Percentiles rank a stretch among this genome's conserved stretches.
Conservation (phyloP, 2,113 vertebrate genomes). For the Ictalurus furcatus region DNA sequence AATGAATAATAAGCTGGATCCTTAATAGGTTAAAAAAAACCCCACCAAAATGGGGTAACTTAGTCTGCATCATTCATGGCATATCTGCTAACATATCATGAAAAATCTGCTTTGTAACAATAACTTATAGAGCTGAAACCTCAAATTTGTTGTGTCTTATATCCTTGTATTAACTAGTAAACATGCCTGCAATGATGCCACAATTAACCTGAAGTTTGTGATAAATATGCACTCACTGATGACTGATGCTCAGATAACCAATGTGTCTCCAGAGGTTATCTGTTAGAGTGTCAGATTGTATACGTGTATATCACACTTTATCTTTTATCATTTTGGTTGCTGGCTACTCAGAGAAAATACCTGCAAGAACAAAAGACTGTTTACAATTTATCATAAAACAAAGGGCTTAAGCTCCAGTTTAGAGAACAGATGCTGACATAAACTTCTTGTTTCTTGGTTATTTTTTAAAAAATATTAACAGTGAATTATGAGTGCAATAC, state of each 20-base stretch:
- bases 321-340: slow-evolving; percentile 77
- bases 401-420: slow-evolving; percentile 68
- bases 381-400: slow-evolving; percentile 25
- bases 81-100: not conserved
- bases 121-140: not conserved
- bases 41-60: no score
- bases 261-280: slow-evolving; percentile 77
- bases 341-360: slow-evolving; percentile 69
- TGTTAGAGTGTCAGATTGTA: slow-evolving; percentile 72
- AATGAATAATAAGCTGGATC: not conserved
- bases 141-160: not conserved
- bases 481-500: slow-evolving; percentile 53
- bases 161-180: slow-evolving; percentile 65
- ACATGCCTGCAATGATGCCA: slow-evolving; percentile 64
- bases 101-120: not conserved
- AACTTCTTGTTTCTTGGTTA: slow-evolving; percentile 67
- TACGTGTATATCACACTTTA: slow-evolving; percentile 80
- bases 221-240: slow-evolving; percentile 81
- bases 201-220: slow-evolving; percentile 68
- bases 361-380: slow-evolving; percentile 62
- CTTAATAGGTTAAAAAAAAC: not conserved
- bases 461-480: not conserved
- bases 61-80: not conserved
- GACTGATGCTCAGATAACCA: slow-evolving; percentile 73
- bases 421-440: slow-evolving; percentile 70